Evolutionary conservation across 1,140 invertebrate species (phyloP).

Genomic region (Bombus polaris): DNA sequence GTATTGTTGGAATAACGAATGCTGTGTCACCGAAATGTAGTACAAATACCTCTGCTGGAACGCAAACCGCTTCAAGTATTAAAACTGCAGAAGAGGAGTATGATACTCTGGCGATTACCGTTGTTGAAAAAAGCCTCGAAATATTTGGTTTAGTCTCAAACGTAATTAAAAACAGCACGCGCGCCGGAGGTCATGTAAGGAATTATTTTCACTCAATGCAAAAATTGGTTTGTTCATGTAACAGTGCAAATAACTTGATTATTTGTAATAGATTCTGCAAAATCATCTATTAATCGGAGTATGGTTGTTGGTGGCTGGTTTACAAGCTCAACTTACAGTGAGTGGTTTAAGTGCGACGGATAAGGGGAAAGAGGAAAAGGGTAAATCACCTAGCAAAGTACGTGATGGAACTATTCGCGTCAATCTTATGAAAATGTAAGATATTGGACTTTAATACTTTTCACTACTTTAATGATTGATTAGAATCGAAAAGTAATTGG

Average conservation of each 20-base stretch:
- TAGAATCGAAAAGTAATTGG: neutral
- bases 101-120: constrained; percentile 87
- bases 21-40: constrained; percentile 85
- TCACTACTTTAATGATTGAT: too few species aligned
- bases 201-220: neutral
- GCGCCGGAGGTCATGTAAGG: constrained; percentile 93
- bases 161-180: constrained; percentile 91
- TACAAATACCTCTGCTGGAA: constrained; percentile 73
- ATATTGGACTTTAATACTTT: neutral
- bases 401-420: constrained; percentile 84
- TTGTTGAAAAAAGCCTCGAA: constrained; percentile 90
- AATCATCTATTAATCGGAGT: constrained; percentile 94
- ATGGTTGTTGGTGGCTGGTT: constrained; percentile 92
- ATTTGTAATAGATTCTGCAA: constrained; percentile 87
- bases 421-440: constrained; percentile 88
- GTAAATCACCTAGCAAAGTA: constrained; percentile 86
- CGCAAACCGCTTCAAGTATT: constrained; percentile 78
- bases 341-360: constrained; percentile 83
- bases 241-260: neutral
- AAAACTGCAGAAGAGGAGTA: constrained; percentile 87
- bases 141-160: constrained; percentile 92
- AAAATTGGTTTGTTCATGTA: constrained; percentile 11
- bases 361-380: constrained; percentile 86
- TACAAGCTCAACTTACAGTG: constrained; percentile 88
- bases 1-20: constrained; percentile 86